Base-by-base conservation (phyloP, 2,113 vertebrate species). In the Benitochromis conjunctus region DNA sequence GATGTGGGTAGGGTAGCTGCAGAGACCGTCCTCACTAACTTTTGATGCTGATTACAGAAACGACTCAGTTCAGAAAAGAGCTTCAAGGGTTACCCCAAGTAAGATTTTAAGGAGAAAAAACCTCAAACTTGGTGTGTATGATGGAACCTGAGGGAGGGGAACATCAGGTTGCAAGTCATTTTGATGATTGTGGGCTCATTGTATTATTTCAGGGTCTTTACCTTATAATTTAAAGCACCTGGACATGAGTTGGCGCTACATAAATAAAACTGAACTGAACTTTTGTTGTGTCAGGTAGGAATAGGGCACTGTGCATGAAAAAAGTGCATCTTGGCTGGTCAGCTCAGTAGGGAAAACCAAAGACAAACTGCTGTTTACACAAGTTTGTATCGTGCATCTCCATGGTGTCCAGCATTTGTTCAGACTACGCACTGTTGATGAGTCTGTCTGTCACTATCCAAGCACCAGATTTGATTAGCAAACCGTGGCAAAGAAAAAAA, bases 121-220 rank as follows among this genome's bases (percentile, higher is more conserved):
- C 26, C 9, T 18, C 8, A 60, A 34, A 0, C 57, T 31, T 2
- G 1, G 58, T 36, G 9, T 36, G 18, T 0, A n/a, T 62, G 58
- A 18, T 62, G 18, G 0, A 62, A 62, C 31, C 58, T 62, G 58
- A 62, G 1, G 1, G 31, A 36, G 0, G 4, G 0, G 9, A 0
- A 36, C 2, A 62, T 6, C 58, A 62, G 58, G 58, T 62, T 62
- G 0, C 36, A 36, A 36, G 58, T n/a, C 18, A 36, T 62, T 8
- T 38, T 64, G 60, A 64, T 38, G 60, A 1, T 64, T 6, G 34
- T 38, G 1, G 0, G 60, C 34, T 64, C 34, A 64, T 64, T 8
- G 4, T n/a, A 1, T 38, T 8, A 64, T 64, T 64, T 38, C 34
- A 21, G 19, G 0, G 19, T 64, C 4, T 64, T 1, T 13, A 64